Evolutionary conservation across 2,888 invertebrate species (phyloP), one percentile per base, ranked within the genome.

Genomic region (Eupithecia vulgata): DNA sequence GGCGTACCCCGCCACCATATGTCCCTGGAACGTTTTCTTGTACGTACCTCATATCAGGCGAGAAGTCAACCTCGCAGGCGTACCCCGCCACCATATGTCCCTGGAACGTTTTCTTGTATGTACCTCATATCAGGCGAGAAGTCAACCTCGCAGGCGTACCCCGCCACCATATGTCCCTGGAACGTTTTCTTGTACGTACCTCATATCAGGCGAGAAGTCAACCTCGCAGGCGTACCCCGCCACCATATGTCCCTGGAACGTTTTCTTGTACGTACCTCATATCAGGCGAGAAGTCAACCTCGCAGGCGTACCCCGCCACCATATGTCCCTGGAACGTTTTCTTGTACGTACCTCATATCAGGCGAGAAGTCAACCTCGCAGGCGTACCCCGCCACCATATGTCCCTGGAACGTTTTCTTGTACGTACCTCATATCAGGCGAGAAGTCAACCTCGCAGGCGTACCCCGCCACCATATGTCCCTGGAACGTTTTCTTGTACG

Each of bases 21-120:
- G 99, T 0, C 99, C 99, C 0, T 97, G 97, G 91, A 99, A 99
- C 0, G 98, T 97, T 92, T 99, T 99, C 92, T 99, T 99, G n/a
- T n/a, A 72, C n/a, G 1, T 89, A 98, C 97, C 97, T 98, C 99
- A 99, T 99, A 88, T 99, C 99, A 0, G 99, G 99, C 1, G 99
- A 99, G 91, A 98, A 99, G 91, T 99, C 99, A 10, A 99, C 95
- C 1, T 97, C 96, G 88, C 99, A 99, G 0, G 99, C 99, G 91
- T 99, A 99, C 0, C 99, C 99, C 12, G 99, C 99, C 0, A 99
- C 99, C 99, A 99, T 99, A 88, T 99, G 99, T 0, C 99, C 99
- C 0, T 97, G 97, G 91, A 99, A 99, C 0, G 98, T 97, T 92
- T 99, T 99, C 92, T 99, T 99, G n/a, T n/a, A 72, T 17, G 1